Percentiles rank a stretch among this genome's conserved stretches.
Evolutionary conservation across 2,113 vertebrate species (phyloP).

Genomic region (Bucco capensis): DNA sequence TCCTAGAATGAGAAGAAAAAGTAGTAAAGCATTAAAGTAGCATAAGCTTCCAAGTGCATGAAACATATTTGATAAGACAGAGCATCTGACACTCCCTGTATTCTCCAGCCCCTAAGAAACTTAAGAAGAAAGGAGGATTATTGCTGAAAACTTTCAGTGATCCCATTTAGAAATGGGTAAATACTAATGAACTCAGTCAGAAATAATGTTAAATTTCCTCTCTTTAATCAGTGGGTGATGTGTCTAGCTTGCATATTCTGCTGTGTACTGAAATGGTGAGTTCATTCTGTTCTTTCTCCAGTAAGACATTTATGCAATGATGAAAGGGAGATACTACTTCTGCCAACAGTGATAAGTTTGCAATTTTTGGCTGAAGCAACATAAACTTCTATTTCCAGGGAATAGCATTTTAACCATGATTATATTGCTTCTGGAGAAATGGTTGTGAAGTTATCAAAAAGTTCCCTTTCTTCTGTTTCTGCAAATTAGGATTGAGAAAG

Average conservation of each 20-base stretch:
- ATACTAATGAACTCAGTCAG: background rate
- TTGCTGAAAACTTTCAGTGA: background rate
- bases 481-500: background rate
- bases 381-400: background rate
- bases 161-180: background rate
- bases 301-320: background rate
- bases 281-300: background rate
- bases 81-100: accelerated
- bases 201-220: background rate
- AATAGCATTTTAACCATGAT: background rate
- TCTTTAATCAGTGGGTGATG: background rate
- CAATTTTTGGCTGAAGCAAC: conserved; percentile 9
- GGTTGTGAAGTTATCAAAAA: background rate
- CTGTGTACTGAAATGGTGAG: background rate
- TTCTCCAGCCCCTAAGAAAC: background rate
- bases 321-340: background rate
- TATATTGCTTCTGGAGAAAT: background rate
- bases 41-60: background rate
- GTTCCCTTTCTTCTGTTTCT: background rate
- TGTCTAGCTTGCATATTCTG: background rate
- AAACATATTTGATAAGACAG: background rate
- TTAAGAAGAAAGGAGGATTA: background rate
- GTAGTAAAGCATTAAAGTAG: background rate
- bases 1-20: background rate
- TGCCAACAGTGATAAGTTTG: background rate